Evolutionary conservation across 2,797 vertebrate genomes (phyloP), one percentile per base, ranked within the genome.

Genomic region (Anguilla pacifica): DNA sequence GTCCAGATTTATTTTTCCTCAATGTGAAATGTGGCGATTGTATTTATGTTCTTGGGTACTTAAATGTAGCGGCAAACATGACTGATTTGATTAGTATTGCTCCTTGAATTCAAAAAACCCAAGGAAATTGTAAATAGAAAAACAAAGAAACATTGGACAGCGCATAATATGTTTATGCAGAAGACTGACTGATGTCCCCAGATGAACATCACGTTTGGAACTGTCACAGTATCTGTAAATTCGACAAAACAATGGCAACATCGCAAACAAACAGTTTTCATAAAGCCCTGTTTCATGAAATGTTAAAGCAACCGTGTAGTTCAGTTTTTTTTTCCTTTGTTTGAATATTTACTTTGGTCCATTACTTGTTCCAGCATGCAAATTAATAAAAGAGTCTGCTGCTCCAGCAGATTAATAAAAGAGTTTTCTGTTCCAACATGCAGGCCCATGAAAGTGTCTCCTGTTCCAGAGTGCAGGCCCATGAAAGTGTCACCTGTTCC

Each of bases 61-160:
- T 59, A 72, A 28, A 15, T 86, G 67, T 79, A 46, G 25, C 28
- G 86, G 77, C 53, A 89, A 67, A 70, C 85, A 22, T 55, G 15
- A 64, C 6, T 77, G 85, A 59, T 89, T 31, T 67, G 88, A 53
- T 61, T 87, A 84, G 70, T 67, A 46, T 43, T n/a, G 77, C 82
- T 81, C 74, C 85, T 43, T 89, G 79, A 87, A 81, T 57, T 86
- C 31, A 74, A 57, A 57, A n/a, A 7, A 28, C 83, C 64, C 49
- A 89, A 83, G 88, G 6, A 55, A 90, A 93, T 92, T 90, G 64
- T 67, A 7, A 67, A 67, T 81, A 89, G 90, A 87, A 43, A 43
- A 43, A 43, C 39, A 43, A 43, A 43, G 53, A 55, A 55, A 55
- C 9, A 57, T 17, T 57, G 19, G 13, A 57, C 15, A 57, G 55